These are phyloP conservation scores for Pachypanchax playfairii DNA, from an alignment of 2,113 vertebrate species.

Conservation along the genomic window DNA sequence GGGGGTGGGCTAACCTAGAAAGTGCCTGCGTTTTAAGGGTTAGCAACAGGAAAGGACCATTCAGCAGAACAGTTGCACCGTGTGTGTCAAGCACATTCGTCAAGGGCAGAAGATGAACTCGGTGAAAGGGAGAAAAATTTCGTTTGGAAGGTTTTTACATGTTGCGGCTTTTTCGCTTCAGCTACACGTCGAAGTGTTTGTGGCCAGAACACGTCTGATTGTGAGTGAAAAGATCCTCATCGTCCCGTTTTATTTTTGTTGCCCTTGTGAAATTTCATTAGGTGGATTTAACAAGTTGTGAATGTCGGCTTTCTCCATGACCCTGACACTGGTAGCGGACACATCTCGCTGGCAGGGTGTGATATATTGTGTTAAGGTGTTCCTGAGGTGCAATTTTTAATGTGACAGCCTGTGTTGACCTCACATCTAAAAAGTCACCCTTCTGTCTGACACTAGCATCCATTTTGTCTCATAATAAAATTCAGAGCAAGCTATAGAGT, in stretches of 20 bases:
- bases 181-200: slow-evolving; percentile 32
- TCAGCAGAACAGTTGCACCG: slow-evolving; percentile 73
- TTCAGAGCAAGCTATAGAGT: slow-evolving; percentile 37
- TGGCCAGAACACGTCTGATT: slow-evolving; percentile 50
- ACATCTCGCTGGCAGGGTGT: slow-evolving; percentile 57
- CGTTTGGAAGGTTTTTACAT: slow-evolving; percentile 62
- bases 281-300: slow-evolving; percentile 76
- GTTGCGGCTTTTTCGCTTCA: slow-evolving; percentile 42
- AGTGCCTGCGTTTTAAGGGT: slow-evolving; percentile 67
- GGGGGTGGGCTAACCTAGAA: slow-evolving; percentile 52
- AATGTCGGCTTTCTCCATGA: slow-evolving; percentile 69
- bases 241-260: slow-evolving; percentile 61
- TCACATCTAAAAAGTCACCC: slow-evolving; percentile 49
- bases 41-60: slow-evolving; percentile 76
- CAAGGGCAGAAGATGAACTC: slow-evolving; percentile 70
- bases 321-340: slow-evolving; percentile 68
- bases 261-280: slow-evolving; percentile 78
- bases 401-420: slow-evolving; percentile 66
- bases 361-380: slow-evolving; percentile 68
- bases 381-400: slow-evolving; percentile 68
- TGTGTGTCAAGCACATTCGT: slow-evolving; percentile 69
- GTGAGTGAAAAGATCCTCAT: slow-evolving; percentile 66
- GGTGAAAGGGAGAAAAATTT: slow-evolving; percentile 38
- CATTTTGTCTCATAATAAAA: slow-evolving; percentile 53
- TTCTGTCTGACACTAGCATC: slow-evolving; percentile 27